phyloP scores from a whole-genome alignment of 2,113 vertebrate species.

The Hystrix brachyura region DNA sequence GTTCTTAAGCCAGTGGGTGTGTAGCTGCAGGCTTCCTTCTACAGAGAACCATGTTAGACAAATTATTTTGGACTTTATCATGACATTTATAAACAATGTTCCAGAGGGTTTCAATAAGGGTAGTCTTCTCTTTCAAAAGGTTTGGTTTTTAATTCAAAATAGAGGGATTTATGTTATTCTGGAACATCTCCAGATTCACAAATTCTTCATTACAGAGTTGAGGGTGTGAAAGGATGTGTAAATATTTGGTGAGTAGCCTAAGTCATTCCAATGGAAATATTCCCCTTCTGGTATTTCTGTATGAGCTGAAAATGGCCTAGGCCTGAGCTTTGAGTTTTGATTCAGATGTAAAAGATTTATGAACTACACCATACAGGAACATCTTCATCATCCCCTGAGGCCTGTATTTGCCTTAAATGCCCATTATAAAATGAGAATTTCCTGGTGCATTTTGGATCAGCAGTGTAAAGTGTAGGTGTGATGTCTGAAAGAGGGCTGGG shows the following conservation, averaged over 20 bases:
- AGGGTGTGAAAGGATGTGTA: constrained; percentile 82
- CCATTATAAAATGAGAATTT: constrained; percentile 60
- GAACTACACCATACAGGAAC: constrained; percentile 62
- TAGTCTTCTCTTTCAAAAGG: constrained; percentile 61
- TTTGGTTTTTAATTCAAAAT: constrained; percentile 73
- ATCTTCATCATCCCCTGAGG: constrained; percentile 46
- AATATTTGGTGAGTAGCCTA: constrained; percentile 80
- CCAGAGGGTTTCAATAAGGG: constrained; percentile 5
- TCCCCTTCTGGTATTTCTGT: constrained; percentile 70
- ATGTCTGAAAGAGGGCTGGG: background rate
- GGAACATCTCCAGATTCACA: constrained; percentile 78
- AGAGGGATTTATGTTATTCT: constrained; percentile 75
- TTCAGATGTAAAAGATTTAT: constrained; percentile 66
- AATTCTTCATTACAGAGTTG: constrained; percentile 78
- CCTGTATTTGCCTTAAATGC: constrained; percentile 67
- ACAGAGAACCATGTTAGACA: background rate
- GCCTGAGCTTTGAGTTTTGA: constrained; percentile 55
- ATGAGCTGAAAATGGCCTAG: constrained; percentile 65
- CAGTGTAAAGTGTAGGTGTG: background rate
- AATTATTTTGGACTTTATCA: constrained; percentile 58
- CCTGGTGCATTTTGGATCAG: constrained; percentile 43
- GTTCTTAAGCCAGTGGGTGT: background rate
- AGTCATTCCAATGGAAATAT: constrained; percentile 80
- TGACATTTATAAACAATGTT: constrained; percentile 62
- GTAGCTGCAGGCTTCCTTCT: background rate